Base-by-base conservation (phyloP, 1,140 invertebrate genomes). In the Cataglyphis hispanica region DNA sequence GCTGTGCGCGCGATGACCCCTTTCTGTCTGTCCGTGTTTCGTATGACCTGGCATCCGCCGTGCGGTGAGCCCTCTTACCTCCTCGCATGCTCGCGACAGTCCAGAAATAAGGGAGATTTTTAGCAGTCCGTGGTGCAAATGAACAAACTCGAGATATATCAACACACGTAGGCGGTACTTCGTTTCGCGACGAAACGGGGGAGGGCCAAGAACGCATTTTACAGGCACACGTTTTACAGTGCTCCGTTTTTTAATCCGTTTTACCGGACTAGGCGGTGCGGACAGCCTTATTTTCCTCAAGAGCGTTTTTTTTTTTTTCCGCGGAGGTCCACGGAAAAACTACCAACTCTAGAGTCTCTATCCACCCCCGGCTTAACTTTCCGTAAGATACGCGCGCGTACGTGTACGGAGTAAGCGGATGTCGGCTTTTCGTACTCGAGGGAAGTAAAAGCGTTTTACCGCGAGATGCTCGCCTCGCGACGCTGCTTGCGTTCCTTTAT, bases 71-170 rank as follows among this genome's bases (percentile, higher is more conserved):
- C 11, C 72, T 63, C 58, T 76, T 75, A 77, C 56, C 43, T 74
- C 70, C 67, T 43, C 34, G n/a, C 63, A 3, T 60, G 19, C 37
- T 61, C 67, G 66, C 78, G 78, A 78, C 61, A 80, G 81, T 63
- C 46, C 56, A 89, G 80, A 80, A 90, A 90, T 90, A 90, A 89
- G 87, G 70, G 80, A 60, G 81, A 90, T 85, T 90, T 90, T 89
- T 89, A 87, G 85, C 85, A 78, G 86, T 53, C 83, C 70, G 69
- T 43, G 56, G 31, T 27, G 37, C 64, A 85, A 85, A 81, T 80
- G 46, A 50, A 50, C 89, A 90, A 89, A 89, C 88, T 88, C 63
- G 87, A 85, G 85, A 90, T 90, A 90, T 87, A 89, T 89, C 88
- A 87, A 87, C 80, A 70, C 50, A 50, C 61, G 76, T 10, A 25